phyloP scores from a whole-genome alignment of 2,797 vertebrate genomes.

The Cryptoblepharus egeriae region DNA sequence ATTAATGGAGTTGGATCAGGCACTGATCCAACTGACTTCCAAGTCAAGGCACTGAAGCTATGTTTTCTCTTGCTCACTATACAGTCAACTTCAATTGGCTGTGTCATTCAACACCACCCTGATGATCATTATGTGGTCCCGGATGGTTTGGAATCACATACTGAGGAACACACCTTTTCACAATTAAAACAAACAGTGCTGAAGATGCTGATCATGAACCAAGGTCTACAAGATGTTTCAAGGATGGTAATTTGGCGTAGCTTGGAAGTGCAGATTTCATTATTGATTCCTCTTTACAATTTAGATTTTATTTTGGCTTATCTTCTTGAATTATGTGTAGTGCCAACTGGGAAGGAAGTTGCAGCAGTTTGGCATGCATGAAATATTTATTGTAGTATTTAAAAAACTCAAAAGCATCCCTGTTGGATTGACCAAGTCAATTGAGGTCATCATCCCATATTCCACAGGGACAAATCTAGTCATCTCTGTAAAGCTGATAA shows the following conservation, averaged over 20 bases:
- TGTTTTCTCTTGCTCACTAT: neutral
- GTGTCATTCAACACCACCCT: neutral
- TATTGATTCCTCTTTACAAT: neutral
- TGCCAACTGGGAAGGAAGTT: neutral
- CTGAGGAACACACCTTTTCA: neutral
- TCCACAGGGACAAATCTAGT: no score
- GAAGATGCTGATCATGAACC: neutral
- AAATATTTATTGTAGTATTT: no score
- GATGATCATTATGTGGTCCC: neutral
- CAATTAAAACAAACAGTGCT: neutral
- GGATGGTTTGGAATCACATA: neutral
- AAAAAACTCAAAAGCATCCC: no score
- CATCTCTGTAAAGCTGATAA: no score
- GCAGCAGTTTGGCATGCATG: neutral
- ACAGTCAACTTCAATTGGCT: neutral
- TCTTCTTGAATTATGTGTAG: neutral
- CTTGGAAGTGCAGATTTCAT: neutral
- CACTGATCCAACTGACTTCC: no score
- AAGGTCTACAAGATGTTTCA: neutral
- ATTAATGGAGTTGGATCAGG: neutral
- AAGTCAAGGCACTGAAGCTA: neutral
- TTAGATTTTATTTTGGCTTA: neutral
- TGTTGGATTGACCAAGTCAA: no score
- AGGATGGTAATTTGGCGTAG: neutral
- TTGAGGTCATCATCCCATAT: no score